Evolutionary conservation across 2,113 vertebrate genomes (phyloP).

Genomic region (Rhabdomys dilectus): DNA sequence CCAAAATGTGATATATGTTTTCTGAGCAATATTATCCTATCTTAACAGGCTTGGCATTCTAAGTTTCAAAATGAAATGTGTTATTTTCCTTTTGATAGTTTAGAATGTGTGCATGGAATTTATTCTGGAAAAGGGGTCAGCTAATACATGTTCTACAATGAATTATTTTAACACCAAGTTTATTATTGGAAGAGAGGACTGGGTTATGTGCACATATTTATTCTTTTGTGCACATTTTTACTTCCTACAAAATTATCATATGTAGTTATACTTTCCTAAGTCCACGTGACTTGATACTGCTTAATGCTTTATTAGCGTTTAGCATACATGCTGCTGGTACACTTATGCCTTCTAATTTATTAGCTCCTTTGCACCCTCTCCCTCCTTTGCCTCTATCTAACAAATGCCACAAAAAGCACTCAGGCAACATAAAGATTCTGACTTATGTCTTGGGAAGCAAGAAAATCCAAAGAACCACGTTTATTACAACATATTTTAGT

Average conservation of each 20-base stretch:
- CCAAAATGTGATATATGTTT: slow-evolving; percentile 4
- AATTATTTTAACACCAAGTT: slow-evolving; percentile 25
- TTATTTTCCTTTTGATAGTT: slow-evolving; percentile 16
- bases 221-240: slow-evolving; percentile 27
- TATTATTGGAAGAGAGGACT: slow-evolving; percentile 24
- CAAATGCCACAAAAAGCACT: slow-evolving; percentile 72
- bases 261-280: slow-evolving; percentile 47
- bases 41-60: slow-evolving; percentile 46
- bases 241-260: slow-evolving; percentile 54
- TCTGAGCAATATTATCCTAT: slow-evolving; percentile 16
- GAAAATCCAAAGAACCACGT: slow-evolving; percentile 75
- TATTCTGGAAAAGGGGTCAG: background rate
- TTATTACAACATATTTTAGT: slow-evolving; percentile 68
- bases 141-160: slow-evolving; percentile 41
- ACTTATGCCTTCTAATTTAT: slow-evolving; percentile 59
- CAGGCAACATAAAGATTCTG: slow-evolving; percentile 77
- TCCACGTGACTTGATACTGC: slow-evolving; percentile 27
- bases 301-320: slow-evolving; percentile 68
- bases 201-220: slow-evolving; percentile 58
- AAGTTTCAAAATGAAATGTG: background rate
- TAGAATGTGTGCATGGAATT: background rate
- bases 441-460: slow-evolving; percentile 72
- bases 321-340: slow-evolving; percentile 57
- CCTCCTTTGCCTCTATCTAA: slow-evolving; percentile 60
- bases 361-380: slow-evolving; percentile 60